Evolutionary conservation across 2,888 invertebrate genomes (phyloP).

Genomic region (Cerastis leucographa): DNA sequence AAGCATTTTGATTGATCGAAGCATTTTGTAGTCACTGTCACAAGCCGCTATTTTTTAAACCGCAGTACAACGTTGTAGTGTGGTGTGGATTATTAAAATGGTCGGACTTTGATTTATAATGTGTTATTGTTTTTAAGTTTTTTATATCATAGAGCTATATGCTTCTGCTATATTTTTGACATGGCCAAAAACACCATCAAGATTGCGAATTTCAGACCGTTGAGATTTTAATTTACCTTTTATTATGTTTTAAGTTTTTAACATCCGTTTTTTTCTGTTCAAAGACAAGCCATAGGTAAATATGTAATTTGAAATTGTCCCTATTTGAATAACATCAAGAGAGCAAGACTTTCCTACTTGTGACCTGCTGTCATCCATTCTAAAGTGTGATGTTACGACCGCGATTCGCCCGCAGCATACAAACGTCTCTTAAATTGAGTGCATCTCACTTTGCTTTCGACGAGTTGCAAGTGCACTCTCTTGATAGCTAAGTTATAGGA

Average conservation of each 20-base stretch:
- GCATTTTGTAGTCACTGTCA: not conserved
- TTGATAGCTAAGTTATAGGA: conserved; percentile 19
- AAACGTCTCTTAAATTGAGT: conserved; percentile 37
- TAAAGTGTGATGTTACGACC: conserved; percentile 36
- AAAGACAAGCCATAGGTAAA: not conserved
- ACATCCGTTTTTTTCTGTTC: not conserved
- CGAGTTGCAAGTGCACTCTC: conserved; percentile 34
- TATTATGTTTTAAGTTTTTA: not conserved
- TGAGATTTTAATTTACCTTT: not conserved
- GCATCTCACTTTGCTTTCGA: conserved; percentile 38
- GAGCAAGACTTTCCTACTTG: conserved; percentile 19
- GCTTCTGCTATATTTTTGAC: not conserved
- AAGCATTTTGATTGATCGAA: too few relatives aligned
- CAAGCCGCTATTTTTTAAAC: not conserved
- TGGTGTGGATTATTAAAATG: not conserved
- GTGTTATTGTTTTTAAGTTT: not conserved
- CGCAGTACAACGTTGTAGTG: not conserved
- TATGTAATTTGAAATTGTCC: conserved; percentile 6
- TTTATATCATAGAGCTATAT: not conserved
- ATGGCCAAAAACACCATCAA: conserved; percentile 9
- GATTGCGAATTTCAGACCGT: not conserved
- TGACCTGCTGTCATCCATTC: not conserved
- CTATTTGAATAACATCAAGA: not conserved
- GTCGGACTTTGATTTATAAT: not conserved
- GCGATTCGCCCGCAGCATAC: conserved; percentile 44